A percentile compares a stretch with the other conserved stretches of the same genome.
These are phyloP conservation scores for Mobula birostris DNA, from an alignment of 2,113 vertebrate species.

Conservation along the genomic window DNA sequence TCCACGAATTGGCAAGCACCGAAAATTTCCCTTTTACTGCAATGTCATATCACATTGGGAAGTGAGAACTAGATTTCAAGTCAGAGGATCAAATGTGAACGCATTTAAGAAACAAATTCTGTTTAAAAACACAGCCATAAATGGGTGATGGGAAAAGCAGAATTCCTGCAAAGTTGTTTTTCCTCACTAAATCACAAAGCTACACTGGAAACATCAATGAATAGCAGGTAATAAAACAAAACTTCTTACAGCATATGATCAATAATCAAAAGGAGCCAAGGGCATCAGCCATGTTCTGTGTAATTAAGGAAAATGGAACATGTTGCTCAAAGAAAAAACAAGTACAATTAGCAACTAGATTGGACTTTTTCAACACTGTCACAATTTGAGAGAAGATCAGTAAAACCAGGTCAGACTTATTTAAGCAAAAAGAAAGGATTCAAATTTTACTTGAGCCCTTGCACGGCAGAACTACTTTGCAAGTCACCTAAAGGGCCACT, in stretches of 20 bases:
- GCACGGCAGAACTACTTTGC: neutral
- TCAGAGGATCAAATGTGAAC: neutral
- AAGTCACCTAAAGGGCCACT: neutral
- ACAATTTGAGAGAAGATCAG: too few relatives aligned
- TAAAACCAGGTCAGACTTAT: too few relatives aligned
- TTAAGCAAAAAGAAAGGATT: neutral
- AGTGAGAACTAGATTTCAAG: neutral
- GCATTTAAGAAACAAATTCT: neutral
- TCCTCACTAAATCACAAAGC: too few relatives aligned
- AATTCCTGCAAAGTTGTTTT: too few relatives aligned
- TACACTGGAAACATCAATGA: neutral
- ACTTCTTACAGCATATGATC: neutral
- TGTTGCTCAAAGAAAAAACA: too few relatives aligned
- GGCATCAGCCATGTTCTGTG: neutral
- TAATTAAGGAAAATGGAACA: neutral
- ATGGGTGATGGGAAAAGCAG: neutral
- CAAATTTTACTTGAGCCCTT: neutral
- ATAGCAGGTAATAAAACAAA: neutral
- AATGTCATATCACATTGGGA: neutral
- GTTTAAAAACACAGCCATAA: neutral
- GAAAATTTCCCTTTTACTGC: neutral
- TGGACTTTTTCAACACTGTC: too few relatives aligned
- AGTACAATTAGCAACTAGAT: too few relatives aligned
- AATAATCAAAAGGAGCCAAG: neutral
- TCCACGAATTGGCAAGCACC: neutral